Conservation (phyloP, 2,113 vertebrate genomes). For the Gopherus evgoodei region DNA sequence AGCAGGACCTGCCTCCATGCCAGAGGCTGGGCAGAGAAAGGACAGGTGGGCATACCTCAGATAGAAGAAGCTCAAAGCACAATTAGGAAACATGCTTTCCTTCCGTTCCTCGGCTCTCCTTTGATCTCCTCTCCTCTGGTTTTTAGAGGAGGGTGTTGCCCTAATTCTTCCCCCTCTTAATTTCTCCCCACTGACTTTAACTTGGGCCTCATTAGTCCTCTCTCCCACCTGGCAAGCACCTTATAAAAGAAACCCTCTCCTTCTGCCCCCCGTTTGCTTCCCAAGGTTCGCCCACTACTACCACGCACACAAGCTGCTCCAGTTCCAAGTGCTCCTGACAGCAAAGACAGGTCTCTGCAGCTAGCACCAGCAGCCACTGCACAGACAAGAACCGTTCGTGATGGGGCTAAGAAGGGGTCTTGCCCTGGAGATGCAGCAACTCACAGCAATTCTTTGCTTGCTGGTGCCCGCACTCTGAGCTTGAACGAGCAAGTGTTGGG, state of each 20-base stretch:
- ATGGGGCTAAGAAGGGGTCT: neutral
- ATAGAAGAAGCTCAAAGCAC: neutral
- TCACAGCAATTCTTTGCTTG: neutral
- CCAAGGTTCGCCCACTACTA: neutral
- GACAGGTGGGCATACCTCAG: neutral
- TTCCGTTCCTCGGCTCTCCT: neutral
- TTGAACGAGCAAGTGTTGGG: neutral
- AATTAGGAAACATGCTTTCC: neutral
- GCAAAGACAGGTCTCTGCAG: neutral
- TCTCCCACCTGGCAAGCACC: neutral
- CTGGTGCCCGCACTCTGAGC: neutral
- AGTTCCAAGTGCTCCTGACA: neutral
- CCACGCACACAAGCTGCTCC: neutral
- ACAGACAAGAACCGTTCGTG: neutral
- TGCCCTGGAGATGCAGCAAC: neutral
- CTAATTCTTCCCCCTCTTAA: conserved; percentile 2
- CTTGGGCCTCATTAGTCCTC: conserved; percentile 18
- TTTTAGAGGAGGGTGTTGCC: neutral
- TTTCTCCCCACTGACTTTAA: conserved; percentile 19
- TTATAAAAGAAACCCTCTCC: neutral
- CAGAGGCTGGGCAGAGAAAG: neutral
- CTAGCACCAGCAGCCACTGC: neutral
- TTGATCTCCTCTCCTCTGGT: neutral
- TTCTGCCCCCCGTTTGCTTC: neutral
- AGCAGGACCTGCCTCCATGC: neutral